These are phyloP conservation scores for Papilio aristodemus DNA, from an alignment of 1,140 invertebrate genomes.

Conservation along the genomic window DNA sequence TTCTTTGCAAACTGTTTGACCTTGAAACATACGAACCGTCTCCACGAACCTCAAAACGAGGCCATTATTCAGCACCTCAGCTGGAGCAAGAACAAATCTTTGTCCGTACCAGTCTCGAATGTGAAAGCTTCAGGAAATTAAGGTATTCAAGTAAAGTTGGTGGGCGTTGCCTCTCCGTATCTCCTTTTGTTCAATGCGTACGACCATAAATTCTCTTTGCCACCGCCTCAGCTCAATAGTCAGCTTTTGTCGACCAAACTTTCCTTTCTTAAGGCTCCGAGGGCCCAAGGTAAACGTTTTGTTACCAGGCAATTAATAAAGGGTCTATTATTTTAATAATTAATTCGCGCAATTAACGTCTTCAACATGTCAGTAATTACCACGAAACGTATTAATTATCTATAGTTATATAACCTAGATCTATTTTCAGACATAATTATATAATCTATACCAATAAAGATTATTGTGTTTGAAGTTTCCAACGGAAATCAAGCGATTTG, in stretches of 20 bases:
- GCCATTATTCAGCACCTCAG: conserved; percentile 37
- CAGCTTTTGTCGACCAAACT: conserved; percentile 55
- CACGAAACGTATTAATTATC: conserved; percentile 1
- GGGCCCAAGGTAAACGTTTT: conserved; percentile 44
- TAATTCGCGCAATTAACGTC: conserved; percentile 62
- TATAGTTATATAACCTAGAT: background rate
- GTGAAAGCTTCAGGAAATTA: conserved; percentile 57
- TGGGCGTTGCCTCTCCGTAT: conserved; percentile 34
- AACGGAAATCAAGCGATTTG: no score
- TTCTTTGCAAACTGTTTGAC: conserved; percentile 17
- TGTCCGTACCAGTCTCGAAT: conserved; percentile 35
- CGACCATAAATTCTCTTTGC: conserved; percentile 41
- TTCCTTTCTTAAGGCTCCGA: conserved; percentile 51
- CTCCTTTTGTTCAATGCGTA: conserved; percentile 39
- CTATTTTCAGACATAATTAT: no score
- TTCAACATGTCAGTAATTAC: conserved; percentile 39
- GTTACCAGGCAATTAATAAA: conserved; percentile 55
- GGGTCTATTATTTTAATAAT: conserved; percentile 60
- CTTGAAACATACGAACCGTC: conserved; percentile 12
- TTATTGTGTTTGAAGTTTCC: no score
- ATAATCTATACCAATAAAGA: no score
- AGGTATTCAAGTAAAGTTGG: conserved; percentile 51
- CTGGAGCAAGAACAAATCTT: conserved; percentile 40
- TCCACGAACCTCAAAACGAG: conserved; percentile 28
- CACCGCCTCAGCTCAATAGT: conserved; percentile 41